Conservation (phyloP, 1,140 invertebrate species). For the Spodoptera frugiperda region DNA sequence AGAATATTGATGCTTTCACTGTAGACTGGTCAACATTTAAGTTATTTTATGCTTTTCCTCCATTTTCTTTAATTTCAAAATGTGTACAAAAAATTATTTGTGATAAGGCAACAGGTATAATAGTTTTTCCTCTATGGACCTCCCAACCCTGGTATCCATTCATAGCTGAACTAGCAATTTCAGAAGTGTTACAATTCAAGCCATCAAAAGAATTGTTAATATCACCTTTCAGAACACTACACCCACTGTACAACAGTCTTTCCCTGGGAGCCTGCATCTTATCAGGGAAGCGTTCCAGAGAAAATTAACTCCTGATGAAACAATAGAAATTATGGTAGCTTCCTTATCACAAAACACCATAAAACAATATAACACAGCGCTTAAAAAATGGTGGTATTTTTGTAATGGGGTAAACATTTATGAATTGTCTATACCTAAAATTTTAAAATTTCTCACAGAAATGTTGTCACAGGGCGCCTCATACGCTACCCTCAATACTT, state of each 20-base stretch:
- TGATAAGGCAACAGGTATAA: not conserved
- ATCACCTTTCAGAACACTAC: slow-evolving; percentile 8
- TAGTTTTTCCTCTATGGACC: slow-evolving; percentile 5
- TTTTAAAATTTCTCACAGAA: slow-evolving; percentile 14
- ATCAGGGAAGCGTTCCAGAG: slow-evolving; percentile 9
- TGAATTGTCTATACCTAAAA: slow-evolving; percentile 4
- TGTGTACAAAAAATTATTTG: not conserved
- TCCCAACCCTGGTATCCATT: slow-evolving; percentile 1
- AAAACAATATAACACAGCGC: not conserved
- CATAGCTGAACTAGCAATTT: not conserved
- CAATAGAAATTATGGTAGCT: not conserved
- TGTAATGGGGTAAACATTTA: not conserved
- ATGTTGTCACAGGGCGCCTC: not conserved
- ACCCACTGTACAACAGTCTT: no score
- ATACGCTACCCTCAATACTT: slow-evolving; percentile 1
- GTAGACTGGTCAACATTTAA: not conserved
- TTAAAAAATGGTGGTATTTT: slow-evolving; percentile 6
- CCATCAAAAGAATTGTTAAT: not conserved
- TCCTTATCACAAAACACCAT: slow-evolving; percentile 1
- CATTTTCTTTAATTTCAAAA: not conserved
- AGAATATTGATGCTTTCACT: slow-evolving; percentile 12
- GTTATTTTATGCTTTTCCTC: slow-evolving; percentile 1
- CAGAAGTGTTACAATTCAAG: not conserved
- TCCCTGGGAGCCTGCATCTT: slow-evolving; percentile 2
- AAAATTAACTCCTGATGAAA: slow-evolving; percentile 1